Base-by-base conservation (phyloP, 2,888 invertebrate species). In the Uloborus plumipes region DNA sequence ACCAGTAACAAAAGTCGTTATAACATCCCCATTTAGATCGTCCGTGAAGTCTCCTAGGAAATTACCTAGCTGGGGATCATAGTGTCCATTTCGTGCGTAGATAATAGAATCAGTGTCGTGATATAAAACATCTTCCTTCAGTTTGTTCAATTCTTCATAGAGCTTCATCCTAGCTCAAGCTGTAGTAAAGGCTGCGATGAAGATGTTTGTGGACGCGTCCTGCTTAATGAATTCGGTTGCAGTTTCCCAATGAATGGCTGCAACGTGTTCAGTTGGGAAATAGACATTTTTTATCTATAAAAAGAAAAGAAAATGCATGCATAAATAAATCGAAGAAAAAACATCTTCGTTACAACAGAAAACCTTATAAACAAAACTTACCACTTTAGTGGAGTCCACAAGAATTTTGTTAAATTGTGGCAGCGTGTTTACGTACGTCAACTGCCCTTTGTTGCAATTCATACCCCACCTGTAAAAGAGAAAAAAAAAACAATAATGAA, bases 11-110 rank as follows among this genome's bases (percentile, higher is more conserved):
- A 72, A 69, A 3, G 69, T 69, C 18, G 2, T 2, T 31, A 55
- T 69, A 2, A 39, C 14, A 22, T 69, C 69, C 1, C 69, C 69
- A 2, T 9, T 31, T 16, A 69, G 47, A 14, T 69, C 69, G 18
- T 69, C 69, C 3, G 69, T 69, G 4, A 69, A 58, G 14, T 58
- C 69, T 9, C 69, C 69, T 11, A 69, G 26, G n/a, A 16, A 69
- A 26, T 53, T 31, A 4, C 55, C 53, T 0, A 69, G 20, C 0
- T 53, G 53, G 0, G 69, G 69, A n/a, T 2, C 49, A 18, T 66
- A 50, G 15, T 13, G 16, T 6, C 49, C 49, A 15, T n/a, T 66
- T 18, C 9, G 0, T 15, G 0, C 31, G 0, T 31, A 65, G 0
- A 65, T 16, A 11, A 67, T 18, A 0, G 4, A 1, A 18, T 69